Percentiles rank a stretch among this genome's conserved stretches.
phyloP scores from a whole-genome alignment of 2,113 vertebrate species.

The Galemys pyrenaicus region DNA sequence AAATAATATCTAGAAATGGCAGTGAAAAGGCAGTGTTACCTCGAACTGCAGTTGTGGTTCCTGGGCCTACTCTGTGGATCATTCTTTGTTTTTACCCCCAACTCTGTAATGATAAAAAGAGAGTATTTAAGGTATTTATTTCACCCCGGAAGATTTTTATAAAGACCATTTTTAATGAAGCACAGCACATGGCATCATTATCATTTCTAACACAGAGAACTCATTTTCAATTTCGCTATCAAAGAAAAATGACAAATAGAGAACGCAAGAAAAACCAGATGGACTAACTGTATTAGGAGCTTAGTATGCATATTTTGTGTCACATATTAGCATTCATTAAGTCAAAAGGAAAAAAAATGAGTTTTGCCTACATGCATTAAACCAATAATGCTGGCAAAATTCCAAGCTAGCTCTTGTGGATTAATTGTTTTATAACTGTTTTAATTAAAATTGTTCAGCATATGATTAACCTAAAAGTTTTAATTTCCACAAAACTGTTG shows the following conservation, averaged over 20 bases:
- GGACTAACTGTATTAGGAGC: conserved; percentile 87
- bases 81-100: conserved; percentile 25
- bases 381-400: conserved; percentile 87
- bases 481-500: conserved; percentile 90
- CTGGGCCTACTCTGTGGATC: not conserved
- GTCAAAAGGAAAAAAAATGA: conserved; percentile 85
- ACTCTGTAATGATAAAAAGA: not conserved
- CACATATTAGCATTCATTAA: conserved; percentile 91
- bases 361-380: conserved; percentile 88
- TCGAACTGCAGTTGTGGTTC: not conserved
- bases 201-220: conserved; percentile 79
- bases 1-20: conserved; percentile 45
- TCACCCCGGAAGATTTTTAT: conserved; percentile 73
- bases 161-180: conserved; percentile 80
- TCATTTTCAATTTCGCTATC: conserved; percentile 85
- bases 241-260: conserved; percentile 88
- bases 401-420: conserved; percentile 87
- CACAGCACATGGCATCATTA: conserved; percentile 78
- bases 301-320: conserved; percentile 87
- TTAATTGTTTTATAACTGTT: conserved; percentile 92
- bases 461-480: conserved; percentile 92
- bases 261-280: conserved; percentile 87
- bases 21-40: conserved; percentile 43
- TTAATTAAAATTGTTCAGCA: conserved; percentile 91
- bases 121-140: conserved; percentile 40